Base-by-base conservation (phyloP, 1,140 invertebrate species). In the Pseudomyrmex concolor region DNA sequence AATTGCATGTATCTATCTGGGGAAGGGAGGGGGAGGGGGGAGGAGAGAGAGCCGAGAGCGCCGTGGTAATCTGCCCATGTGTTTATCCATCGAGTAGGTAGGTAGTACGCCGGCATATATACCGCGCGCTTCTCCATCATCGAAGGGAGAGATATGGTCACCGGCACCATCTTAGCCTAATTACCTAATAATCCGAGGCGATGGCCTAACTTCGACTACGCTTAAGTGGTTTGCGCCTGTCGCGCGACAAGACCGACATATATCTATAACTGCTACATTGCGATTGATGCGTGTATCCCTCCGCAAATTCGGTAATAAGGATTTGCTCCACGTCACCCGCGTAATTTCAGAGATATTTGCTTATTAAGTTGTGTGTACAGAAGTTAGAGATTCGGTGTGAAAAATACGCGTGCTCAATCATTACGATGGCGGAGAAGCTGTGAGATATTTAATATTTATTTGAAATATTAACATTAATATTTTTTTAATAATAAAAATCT, bases 1-100 rank as follows among this genome's bases (percentile, higher is more conserved):
- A 93, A 93, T 93, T 93, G 92, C 92, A 89, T 94, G 92, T 91
- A 92, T 90, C 92, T 91, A 92, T 92, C 90, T 87, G 86, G 34
- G 5, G 34, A 7, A 34, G 34, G 5, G 34, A 34, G 34, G 0
- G 5, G 5, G 34, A 7, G 34, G 0, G 5, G 7, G 34, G 34
- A 7, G 34, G 34, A 34, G 34, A 34, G 34, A 90, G 90, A 90
- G 90, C 90, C 90, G 89, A 88, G 88, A 92, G 90, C 89, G 85
- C 60, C 89, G 76, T 91, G 89, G 34, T 93, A 93, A 93, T 92
- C 92, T 93, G 91, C 89, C 89, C 91, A 93, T 92, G 92, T 93
- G 91, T 93, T 93, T 93, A 91, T 92, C 91, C 90, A 93, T 92
- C 89, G 92, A 34, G 91, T 89, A 89, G 90, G 91, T 89, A 89